Conservation (phyloP, 1,140 invertebrate species). For the Conus ventricosus region DNA sequence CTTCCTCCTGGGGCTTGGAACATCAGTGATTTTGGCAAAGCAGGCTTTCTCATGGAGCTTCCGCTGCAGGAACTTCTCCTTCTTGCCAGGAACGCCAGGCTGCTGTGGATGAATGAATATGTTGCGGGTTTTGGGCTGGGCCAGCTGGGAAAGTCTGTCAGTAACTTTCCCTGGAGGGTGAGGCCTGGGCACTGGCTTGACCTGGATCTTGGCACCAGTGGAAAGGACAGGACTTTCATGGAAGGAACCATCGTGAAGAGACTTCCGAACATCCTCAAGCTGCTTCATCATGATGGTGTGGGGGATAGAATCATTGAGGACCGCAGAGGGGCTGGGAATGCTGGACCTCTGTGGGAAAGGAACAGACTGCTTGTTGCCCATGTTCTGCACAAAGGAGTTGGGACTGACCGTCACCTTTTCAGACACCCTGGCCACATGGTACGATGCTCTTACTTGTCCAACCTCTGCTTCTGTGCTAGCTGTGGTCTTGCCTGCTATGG, state of each 20-base stretch:
- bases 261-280: conserved; percentile 48
- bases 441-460: not conserved
- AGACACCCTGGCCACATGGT: not conserved
- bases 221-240: not conserved
- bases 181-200: not conserved
- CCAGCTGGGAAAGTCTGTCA: not conserved
- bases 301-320: conserved; percentile 57
- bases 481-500: conserved; percentile 5
- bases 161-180: not conserved
- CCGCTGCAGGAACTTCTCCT: conserved; percentile 16
- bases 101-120: not conserved
- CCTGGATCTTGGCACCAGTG: not conserved
- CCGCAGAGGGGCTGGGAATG: conserved; percentile 52
- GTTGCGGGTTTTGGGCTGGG: conserved; percentile 1
- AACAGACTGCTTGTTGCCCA: conserved; percentile 41
- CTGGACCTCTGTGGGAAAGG: not conserved
- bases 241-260: conserved; percentile 44
- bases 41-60: conserved; percentile 11
- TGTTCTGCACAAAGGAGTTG: conserved; percentile 59
- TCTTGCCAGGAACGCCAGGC: conserved; percentile 13
- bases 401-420: conserved; percentile 52
- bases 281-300: conserved; percentile 58
- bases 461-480: conserved; percentile 8
- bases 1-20: conserved; percentile 50
- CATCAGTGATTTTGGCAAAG: conserved; percentile 39